Conservation (phyloP, 2,888 invertebrate genomes). For the Diarsia rubi region DNA sequence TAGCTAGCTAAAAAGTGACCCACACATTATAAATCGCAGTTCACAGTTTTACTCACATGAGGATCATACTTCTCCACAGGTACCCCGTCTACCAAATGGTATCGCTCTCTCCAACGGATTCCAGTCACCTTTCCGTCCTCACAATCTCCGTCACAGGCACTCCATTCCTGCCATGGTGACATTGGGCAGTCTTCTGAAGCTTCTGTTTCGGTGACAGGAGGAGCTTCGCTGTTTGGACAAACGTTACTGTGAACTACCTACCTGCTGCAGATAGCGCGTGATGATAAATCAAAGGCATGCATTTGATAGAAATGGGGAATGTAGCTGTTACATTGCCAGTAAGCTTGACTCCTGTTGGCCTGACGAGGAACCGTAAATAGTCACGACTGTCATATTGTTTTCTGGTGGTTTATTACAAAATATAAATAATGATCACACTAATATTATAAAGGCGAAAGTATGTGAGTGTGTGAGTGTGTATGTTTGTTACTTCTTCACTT, state of each 20-base stretch:
- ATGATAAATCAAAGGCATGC: background rate
- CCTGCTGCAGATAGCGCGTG: background rate
- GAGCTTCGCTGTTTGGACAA: constrained; percentile 71
- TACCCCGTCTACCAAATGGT: constrained; percentile 83
- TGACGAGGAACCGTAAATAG: background rate
- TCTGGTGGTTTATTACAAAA: background rate
- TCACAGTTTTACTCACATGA: constrained; percentile 72
- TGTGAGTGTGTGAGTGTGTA: too few species aligned
- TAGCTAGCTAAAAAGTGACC: background rate
- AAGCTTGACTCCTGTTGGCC: background rate
- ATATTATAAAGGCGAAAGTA: too few species aligned
- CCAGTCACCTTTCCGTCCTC: constrained; percentile 76
- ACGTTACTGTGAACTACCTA: constrained; percentile 16
- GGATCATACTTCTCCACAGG: constrained; percentile 86
- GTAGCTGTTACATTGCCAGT: background rate
- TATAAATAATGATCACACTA: too few species aligned
- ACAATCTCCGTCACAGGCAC: constrained; percentile 83
- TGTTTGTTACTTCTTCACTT: too few species aligned
- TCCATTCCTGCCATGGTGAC: constrained; percentile 84
- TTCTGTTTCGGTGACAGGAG: constrained; percentile 77
- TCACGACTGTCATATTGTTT: background rate
- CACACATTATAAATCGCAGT: background rate
- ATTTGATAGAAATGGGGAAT: background rate
- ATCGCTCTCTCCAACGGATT: constrained; percentile 81
- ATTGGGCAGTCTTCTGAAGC: constrained; percentile 81